These are phyloP conservation scores for Meleagris gallopavo DNA, from an alignment of 2,113 vertebrate species.

Conservation along the genomic window DNA sequence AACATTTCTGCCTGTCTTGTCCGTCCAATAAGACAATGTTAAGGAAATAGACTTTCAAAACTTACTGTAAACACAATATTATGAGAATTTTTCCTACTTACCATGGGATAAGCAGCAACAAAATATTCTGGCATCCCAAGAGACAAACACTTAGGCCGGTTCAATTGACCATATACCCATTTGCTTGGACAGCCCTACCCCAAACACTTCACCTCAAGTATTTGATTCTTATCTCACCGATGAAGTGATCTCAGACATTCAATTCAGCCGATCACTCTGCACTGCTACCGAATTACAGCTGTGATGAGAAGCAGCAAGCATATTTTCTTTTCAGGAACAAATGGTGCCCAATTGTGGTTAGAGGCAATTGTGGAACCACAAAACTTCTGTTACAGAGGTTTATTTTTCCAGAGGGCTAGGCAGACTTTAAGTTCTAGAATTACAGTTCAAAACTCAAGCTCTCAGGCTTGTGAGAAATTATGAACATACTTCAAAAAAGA, in stretches of 20 bases:
- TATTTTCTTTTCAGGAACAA: not conserved
- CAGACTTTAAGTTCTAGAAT: not conserved
- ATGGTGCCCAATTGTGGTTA: not conserved
- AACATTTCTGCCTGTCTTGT: not conserved
- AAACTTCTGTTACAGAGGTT: not conserved
- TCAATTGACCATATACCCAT: not conserved
- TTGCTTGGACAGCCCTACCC: not conserved
- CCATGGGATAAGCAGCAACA: not conserved
- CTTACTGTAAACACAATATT: not conserved
- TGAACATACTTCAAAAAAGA: not conserved
- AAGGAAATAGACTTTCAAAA: not conserved
- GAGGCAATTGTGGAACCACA: not conserved
- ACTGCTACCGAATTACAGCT: not conserved
- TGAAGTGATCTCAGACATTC: not conserved
- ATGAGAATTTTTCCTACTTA: not conserved
- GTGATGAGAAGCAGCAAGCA: not conserved
- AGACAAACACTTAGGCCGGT: not conserved
- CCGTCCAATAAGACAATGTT: not conserved
- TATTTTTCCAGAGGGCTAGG: not conserved
- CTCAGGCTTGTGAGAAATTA: not conserved
- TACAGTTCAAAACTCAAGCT: not conserved
- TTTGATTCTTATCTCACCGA: not conserved
- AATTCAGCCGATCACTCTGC: not conserved
- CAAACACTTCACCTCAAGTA: not conserved
- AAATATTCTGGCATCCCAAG: fast-evolving